Evolutionary conservation across 2,113 vertebrate genomes (phyloP).

Genomic region (Odontophorus gujanensis): DNA sequence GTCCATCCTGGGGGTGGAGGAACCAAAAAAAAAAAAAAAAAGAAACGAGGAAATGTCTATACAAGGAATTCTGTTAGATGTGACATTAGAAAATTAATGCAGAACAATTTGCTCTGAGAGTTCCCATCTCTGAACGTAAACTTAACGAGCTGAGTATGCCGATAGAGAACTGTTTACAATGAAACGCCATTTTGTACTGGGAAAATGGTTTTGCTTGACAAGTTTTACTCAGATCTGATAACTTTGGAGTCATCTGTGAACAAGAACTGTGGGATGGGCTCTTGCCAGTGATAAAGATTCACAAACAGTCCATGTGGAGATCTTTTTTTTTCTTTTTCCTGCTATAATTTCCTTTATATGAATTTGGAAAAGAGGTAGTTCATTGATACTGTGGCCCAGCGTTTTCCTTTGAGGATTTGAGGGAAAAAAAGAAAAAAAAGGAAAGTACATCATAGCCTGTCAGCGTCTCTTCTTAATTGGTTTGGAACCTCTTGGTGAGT

Average conservation of each 20-base stretch:
- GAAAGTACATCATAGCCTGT: not conserved
- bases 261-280: not conserved
- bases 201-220: not conserved
- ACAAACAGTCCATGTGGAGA: rapidly evolving
- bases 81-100: not conserved
- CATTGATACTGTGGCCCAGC: not conserved
- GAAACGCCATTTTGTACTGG: not conserved
- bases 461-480: slow-evolving; percentile 19
- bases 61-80: not conserved
- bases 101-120: not conserved
- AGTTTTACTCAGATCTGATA: slow-evolving; percentile 7
- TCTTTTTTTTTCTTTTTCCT: not conserved
- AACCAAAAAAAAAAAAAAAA: not conserved
- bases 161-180: not conserved
- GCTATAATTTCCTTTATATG: not conserved
- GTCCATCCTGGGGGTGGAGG: not conserved
- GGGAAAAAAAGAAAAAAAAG: not conserved
- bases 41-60: not conserved
- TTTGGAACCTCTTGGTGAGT: slow-evolving; percentile 41
- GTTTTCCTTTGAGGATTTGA: not conserved
- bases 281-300: not conserved
- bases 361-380: not conserved
- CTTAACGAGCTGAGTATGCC: not conserved
- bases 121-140: not conserved
- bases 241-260: not conserved